A percentile compares a stretch with the other conserved stretches of the same genome.
These are phyloP conservation scores for Atethmia centrago DNA, from an alignment of 2,888 invertebrate species.

Conservation along the genomic window DNA sequence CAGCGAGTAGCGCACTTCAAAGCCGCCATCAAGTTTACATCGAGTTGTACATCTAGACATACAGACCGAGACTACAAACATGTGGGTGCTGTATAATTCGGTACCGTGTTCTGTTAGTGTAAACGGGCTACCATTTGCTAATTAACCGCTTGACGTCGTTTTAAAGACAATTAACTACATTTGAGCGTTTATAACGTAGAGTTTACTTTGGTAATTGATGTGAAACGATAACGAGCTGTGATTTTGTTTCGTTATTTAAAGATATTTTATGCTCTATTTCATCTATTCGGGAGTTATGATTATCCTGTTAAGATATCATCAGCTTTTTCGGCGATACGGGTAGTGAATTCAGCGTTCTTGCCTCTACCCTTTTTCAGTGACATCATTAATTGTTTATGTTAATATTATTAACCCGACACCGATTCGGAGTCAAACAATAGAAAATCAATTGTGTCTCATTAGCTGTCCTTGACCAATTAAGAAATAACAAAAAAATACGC, in stretches of 20 bases:
- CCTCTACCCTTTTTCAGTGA: neutral
- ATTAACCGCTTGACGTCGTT: conserved; percentile 39
- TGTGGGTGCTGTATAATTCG: conserved; percentile 33
- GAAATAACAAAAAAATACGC: neutral
- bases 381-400: neutral
- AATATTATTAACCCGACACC: neutral
- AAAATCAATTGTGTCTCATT: no score
- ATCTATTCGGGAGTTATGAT: neutral
- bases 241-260: neutral
- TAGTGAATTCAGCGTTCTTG: neutral
- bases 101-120: conserved; percentile 34
- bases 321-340: neutral
- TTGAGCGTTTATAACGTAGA: neutral
- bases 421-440: no score
- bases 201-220: neutral
- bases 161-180: conserved; percentile 27
- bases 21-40: no score
- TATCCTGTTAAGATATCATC: neutral
- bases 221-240: neutral
- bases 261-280: neutral
- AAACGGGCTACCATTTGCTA: conserved; percentile 44
- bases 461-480: no score
- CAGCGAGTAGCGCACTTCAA: no score
- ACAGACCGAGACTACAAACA: conserved; percentile 39
- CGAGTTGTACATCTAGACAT: conserved; percentile 13